Base-by-base conservation (phyloP, 1,140 invertebrate genomes). In the Microplitis demolitor region DNA sequence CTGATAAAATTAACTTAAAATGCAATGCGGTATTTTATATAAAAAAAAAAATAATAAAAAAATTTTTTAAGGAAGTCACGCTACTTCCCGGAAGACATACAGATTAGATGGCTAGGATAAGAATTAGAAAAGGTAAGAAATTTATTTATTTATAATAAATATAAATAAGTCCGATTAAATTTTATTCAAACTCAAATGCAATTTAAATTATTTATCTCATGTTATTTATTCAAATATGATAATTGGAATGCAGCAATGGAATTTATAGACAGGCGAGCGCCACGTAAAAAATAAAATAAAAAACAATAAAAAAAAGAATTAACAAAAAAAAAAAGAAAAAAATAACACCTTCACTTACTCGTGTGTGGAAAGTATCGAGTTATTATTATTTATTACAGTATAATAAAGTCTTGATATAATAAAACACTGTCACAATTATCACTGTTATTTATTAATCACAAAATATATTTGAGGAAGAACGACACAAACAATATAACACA, bases 401-500 rank as follows among this genome's bases (percentile, higher is more conserved):
- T 5, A 35, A 37, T 45, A 45, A 45, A 45, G 39, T 45, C 39
- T 45, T 45, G 34, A 62, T n/a, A 37, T n/a, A 37, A 24, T 24
- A 39, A 14, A 58, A 11, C 66, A 58, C 51, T 58, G 66, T 39
- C 66, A 68, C 66, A 24, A 50, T 45, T 60, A 68, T 68, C 66
- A 68, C 66, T 16, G 16, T 37, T 14, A 68, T 58, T 58, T 53
- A 24, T 68, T 39, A n/a, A 33, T 13, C n/a, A 33, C 35, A 35
- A 68, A 68, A 68, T 24, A 35, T 51, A 2, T 39, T 3, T 61
- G 58, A 45, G 39, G 39, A 64, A 73, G 34, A 14, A 69, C 67
- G 67, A 73, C 72, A 73, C 66, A 68, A 73, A 73, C 72, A 45
- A 45, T 45, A 73, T 51, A 73, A 73, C 72, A 73, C 72, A 33